A percentile compares a stretch with the other conserved stretches of the same genome.
Conservation (phyloP, 2,113 vertebrate species). For the Hypocryptadius cinnamomeus region DNA sequence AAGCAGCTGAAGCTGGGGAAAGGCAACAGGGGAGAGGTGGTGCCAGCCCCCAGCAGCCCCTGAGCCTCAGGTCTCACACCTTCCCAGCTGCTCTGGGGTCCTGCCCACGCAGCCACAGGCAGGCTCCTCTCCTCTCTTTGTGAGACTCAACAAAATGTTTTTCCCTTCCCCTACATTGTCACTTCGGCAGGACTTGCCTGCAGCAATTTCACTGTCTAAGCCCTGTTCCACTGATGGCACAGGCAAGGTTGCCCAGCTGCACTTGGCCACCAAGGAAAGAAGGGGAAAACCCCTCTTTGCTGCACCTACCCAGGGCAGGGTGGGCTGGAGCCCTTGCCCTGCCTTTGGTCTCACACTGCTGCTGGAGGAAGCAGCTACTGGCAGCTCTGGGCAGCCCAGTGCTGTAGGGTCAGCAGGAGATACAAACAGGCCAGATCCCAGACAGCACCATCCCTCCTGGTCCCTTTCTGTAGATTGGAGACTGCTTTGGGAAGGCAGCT, state of each 20-base stretch:
- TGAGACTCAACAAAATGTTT: rapidly evolving
- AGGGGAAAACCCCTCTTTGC: rapidly evolving
- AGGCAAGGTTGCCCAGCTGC: background rate
- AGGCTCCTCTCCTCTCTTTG: too few relatives aligned
- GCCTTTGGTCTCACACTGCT: background rate
- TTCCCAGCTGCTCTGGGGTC: background rate
- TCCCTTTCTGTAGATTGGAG: rapidly evolving
- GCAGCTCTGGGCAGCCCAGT: background rate
- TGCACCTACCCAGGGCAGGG: rapidly evolving
- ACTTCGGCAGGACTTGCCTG: background rate
- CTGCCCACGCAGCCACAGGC: rapidly evolving
- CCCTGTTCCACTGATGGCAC: too few relatives aligned
- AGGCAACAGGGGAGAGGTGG: background rate
- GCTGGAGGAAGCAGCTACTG: background rate
- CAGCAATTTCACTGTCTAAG: background rate
- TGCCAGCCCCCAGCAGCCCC: background rate
- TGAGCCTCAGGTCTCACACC: background rate
- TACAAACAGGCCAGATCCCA: rapidly evolving
- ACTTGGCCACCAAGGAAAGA: background rate
- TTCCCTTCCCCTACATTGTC: rapidly evolving
- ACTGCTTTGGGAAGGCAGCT: background rate
- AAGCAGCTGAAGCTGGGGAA: background rate
- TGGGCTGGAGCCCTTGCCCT: background rate
- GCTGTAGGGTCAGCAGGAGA: background rate
- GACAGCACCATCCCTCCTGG: rapidly evolving